phyloP scores from a whole-genome alignment of 2,113 vertebrate species.

The Cyphomyrus discorhynchus region DNA sequence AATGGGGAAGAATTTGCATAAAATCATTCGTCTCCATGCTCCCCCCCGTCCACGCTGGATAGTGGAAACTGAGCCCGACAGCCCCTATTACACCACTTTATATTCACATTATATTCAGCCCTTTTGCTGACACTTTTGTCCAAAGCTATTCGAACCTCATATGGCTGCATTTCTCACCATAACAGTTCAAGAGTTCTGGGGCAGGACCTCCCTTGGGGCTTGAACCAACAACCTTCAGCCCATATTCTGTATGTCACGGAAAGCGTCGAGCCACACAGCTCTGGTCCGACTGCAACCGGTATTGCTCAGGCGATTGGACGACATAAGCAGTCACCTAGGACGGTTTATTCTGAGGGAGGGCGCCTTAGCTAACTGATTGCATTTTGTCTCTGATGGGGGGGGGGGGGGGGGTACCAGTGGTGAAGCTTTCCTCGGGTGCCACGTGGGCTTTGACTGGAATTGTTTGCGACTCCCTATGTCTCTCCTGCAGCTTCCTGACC shows the following conservation, averaged over 20 bases:
- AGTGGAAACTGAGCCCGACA: background rate
- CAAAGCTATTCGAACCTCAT: background rate
- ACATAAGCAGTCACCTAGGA: background rate
- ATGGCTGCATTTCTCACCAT: background rate
- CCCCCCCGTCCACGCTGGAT: background rate
- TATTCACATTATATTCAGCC: background rate
- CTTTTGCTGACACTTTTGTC: background rate
- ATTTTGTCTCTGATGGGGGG: background rate
- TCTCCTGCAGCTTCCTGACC: background rate
- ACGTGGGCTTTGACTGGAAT: background rate
- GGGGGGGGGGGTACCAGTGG: background rate
- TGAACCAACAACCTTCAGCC: background rate
- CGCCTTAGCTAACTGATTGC: background rate
- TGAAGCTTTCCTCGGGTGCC: background rate
- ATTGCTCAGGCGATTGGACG: background rate
- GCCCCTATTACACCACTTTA: background rate
- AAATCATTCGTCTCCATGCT: background rate
- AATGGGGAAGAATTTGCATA: background rate
- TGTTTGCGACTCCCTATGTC: background rate
- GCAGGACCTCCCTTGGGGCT: background rate
- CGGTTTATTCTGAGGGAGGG: background rate
- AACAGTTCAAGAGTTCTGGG: background rate
- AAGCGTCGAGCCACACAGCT: background rate
- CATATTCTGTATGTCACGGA: background rate
- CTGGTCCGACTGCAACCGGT: background rate